Percentiles rank a stretch among this genome's conserved stretches.
Evolutionary conservation across 2,888 invertebrate species (phyloP).

Genomic region (Rhorus exstirpatorius): DNA sequence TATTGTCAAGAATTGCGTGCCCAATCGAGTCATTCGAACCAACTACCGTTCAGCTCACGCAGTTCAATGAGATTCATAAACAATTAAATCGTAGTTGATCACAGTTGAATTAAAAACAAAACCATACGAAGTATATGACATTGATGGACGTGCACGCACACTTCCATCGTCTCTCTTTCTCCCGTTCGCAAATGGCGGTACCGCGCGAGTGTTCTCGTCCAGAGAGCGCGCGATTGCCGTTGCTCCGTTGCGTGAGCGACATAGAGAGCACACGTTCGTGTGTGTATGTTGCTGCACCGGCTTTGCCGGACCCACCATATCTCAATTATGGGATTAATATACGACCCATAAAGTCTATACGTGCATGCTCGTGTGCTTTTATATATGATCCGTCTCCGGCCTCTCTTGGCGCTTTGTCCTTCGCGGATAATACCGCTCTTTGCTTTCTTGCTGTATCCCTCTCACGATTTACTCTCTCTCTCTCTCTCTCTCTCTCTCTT

Average conservation of each 20-base stretch:
- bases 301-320: conserved; percentile 76
- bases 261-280: conserved; percentile 15
- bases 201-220: conserved; percentile 28
- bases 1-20: no score
- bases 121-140: conserved; percentile 14
- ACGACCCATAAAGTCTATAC: conserved; percentile 82
- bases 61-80: no score
- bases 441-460: conserved; percentile 32
- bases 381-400: conserved; percentile 10
- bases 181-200: background rate
- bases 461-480: conserved; percentile 14
- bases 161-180: background rate
- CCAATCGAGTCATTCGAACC: no score
- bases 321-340: conserved; percentile 85
- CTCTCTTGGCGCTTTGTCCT: conserved; percentile 58
- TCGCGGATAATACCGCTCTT: conserved; percentile 32
- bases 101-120: background rate
- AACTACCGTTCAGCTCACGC: no score
- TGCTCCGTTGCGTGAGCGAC: conserved; percentile 49
- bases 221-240: conserved; percentile 10
- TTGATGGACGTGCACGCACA: background rate
- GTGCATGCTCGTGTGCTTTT: conserved; percentile 63
- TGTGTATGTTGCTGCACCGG: conserved; percentile 40
- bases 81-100: no score
- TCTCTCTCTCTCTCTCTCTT: conserved; percentile 36